These are phyloP conservation scores for Aricia artaxerxes DNA, from an alignment of 2,888 invertebrate species.

Conservation along the genomic window DNA sequence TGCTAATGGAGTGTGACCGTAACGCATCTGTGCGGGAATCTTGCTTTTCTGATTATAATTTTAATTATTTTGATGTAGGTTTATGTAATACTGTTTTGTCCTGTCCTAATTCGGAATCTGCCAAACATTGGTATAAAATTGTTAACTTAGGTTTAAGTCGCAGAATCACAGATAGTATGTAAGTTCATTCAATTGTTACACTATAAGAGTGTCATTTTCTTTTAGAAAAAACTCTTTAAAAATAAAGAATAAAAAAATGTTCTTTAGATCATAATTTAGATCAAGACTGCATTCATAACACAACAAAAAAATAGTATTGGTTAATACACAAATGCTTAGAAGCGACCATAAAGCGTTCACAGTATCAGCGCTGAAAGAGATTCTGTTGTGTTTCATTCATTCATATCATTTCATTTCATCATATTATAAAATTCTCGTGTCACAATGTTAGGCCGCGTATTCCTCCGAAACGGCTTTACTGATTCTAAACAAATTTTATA, in stretches of 20 bases:
- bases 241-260: background rate
- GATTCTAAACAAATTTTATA: no score
- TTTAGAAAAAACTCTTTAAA: background rate
- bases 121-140: background rate
- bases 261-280: no score
- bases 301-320: no score
- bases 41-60: background rate
- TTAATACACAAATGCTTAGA: no score
- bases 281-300: no score
- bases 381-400: no score
- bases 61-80: background rate
- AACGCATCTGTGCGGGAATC: background rate
- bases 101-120: background rate
- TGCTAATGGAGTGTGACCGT: background rate
- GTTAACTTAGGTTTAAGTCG: background rate
- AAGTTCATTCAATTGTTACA: background rate
- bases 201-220: background rate
- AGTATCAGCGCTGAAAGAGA: no score
- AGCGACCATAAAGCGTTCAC: no score
- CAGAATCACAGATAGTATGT: background rate
- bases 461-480: no score
- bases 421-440: no score
- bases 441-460: no score
- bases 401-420: no score
- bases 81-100: background rate